Percentiles rank a stretch among this genome's conserved stretches.
These are phyloP conservation scores for Itoplectis maculator DNA, from an alignment of 2,888 invertebrate genomes.

Conservation along the genomic window DNA sequence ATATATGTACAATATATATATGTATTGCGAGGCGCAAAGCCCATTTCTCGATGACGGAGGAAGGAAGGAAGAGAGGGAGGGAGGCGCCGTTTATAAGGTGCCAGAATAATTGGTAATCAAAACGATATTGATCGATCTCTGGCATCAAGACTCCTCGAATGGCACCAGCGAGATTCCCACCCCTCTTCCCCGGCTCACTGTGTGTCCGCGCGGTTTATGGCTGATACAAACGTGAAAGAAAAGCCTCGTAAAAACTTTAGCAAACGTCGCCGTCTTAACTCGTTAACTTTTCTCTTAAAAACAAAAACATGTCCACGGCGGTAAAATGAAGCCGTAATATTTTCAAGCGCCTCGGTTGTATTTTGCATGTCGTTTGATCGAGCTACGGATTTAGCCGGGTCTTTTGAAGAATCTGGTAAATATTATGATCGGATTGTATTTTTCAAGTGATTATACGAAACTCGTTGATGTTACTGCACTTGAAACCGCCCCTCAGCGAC, in stretches of 20 bases:
- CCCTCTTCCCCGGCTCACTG: not conserved
- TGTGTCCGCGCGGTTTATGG: not conserved
- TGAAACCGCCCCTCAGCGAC: not conserved
- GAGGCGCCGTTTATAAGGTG: constrained; percentile 21
- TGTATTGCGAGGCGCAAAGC: constrained; percentile 1
- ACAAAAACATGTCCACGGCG: not conserved
- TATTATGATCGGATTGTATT: constrained; percentile 19
- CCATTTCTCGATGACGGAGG: constrained; percentile 11
- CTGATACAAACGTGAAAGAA: not conserved
- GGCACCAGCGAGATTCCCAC: not conserved
- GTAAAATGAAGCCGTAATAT: not conserved
- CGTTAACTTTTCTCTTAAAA: constrained; percentile 15
- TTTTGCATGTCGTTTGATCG: constrained; percentile 9
- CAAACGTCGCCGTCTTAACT: constrained; percentile 7
- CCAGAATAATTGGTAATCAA: constrained; percentile 43
- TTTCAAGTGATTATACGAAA: constrained; percentile 7
- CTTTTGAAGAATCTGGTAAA: not conserved
- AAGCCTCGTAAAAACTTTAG: constrained; percentile 6
- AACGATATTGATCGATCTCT: constrained; percentile 31
- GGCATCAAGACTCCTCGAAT: constrained; percentile 19
- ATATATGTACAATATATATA: constrained; percentile 10
- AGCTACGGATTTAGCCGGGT: constrained; percentile 4
- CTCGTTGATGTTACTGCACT: not conserved
- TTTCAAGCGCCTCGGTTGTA: not conserved
- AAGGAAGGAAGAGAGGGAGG: not conserved